phyloP scores from a whole-genome alignment of 2,888 invertebrate genomes.

The Cordylochernes scorpioides region DNA sequence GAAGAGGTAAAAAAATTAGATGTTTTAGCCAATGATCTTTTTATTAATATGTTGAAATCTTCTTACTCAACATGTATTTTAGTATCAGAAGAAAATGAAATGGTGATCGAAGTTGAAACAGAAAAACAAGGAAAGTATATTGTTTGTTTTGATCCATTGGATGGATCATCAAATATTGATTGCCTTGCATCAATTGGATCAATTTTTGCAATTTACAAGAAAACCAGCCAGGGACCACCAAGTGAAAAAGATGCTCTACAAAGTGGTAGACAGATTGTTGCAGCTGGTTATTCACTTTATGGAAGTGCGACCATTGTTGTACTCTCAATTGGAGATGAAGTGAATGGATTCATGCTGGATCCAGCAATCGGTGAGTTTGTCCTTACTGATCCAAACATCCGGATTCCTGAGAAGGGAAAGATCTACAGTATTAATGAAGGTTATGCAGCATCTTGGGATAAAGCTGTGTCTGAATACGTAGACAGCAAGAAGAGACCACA shows the following conservation, averaged over 20 bases:
- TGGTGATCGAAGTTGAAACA: constrained; percentile 59
- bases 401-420: constrained; percentile 53
- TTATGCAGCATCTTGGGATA: constrained; percentile 40
- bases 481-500: constrained; percentile 51
- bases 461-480: constrained; percentile 47
- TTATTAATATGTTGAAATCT: constrained; percentile 83
- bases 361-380: constrained; percentile 40
- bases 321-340: constrained; percentile 40
- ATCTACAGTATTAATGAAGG: constrained; percentile 51
- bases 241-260: constrained; percentile 49
- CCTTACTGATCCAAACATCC: constrained; percentile 60
- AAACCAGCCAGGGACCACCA: constrained; percentile 27
- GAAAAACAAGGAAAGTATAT: constrained; percentile 75
- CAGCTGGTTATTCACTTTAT: constrained; percentile 85
- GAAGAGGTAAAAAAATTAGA: constrained; percentile 95
- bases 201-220: constrained; percentile 73
- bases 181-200: constrained; percentile 90
- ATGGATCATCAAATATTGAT: constrained; percentile 95
- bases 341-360: constrained; percentile 47
- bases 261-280: constrained; percentile 56
- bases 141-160: constrained; percentile 88
- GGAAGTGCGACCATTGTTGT: constrained; percentile 91
- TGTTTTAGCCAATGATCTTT: constrained; percentile 78
- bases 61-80: constrained; percentile 72
- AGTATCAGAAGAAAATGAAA: constrained; percentile 83